Evolutionary conservation across 37 sponge, comb jelly and placozoan species (phyloP).

Genomic region (Dysidea cf. avara): DNA sequence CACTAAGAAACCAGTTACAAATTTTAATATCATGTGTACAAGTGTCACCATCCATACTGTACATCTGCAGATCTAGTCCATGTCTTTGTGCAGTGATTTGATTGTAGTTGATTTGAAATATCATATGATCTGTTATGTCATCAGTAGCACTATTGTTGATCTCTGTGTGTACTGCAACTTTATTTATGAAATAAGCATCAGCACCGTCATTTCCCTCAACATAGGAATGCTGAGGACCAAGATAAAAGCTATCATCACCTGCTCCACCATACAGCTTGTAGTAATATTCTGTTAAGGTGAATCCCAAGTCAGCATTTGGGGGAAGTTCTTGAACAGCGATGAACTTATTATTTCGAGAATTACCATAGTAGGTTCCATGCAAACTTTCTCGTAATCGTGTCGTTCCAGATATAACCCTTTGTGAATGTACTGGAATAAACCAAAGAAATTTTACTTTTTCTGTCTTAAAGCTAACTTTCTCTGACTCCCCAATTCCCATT

Average conservation of each 20-base stretch:
- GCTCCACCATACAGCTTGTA: not conserved
- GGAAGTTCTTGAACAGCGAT: constrained; percentile 1
- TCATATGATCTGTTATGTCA: not conserved
- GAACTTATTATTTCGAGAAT: not conserved
- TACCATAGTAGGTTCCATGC: no score
- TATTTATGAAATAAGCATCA: not conserved
- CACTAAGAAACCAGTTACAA: no score
- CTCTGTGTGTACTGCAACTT: not conserved
- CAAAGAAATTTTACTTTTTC: not conserved
- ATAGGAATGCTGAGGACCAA: no score
- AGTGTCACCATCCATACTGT: no score
- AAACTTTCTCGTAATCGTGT: no score
- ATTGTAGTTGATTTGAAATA: no score
- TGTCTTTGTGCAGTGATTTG: no score
- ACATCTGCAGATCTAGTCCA: no score
- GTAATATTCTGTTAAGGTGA: not conserved
- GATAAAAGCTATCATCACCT: not conserved
- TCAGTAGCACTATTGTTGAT: no score
- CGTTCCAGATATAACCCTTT: not conserved
- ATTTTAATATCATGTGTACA: no score
- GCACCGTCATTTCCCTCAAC: not conserved
- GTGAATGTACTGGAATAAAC: not conserved
- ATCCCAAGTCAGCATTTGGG: not conserved
- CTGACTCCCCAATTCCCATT: no score
- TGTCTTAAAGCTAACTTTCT: not conserved